Percentiles rank a stretch among this genome's conserved stretches.
Conservation (phyloP, 2,888 invertebrate species). For the Dioctria linearis region DNA sequence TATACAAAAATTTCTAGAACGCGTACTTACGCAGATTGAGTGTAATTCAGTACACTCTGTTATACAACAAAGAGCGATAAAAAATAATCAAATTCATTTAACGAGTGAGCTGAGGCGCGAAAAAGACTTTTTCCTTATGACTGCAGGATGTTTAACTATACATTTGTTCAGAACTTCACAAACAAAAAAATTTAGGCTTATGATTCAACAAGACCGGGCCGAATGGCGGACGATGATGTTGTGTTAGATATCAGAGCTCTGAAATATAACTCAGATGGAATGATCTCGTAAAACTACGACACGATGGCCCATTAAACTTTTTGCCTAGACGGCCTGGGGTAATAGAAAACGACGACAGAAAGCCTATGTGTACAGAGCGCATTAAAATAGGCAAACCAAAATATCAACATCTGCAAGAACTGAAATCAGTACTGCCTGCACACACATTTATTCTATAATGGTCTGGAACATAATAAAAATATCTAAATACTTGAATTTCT, state of each 20-base stretch:
- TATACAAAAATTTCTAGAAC: constrained; percentile 13
- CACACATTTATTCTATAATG: constrained; percentile 27
- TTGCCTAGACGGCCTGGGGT: background rate
- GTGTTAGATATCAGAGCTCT: constrained; percentile 3
- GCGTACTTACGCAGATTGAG: constrained; percentile 33
- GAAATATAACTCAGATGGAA: background rate
- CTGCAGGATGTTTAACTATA: constrained; percentile 5
- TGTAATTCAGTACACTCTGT: constrained; percentile 26
- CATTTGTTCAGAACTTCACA: constrained; percentile 15
- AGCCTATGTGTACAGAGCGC: background rate
- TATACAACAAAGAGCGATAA: constrained; percentile 17
- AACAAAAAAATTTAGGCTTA: background rate
- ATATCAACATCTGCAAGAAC: constrained; percentile 22
- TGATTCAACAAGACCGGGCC: constrained; percentile 6
- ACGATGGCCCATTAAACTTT: background rate
- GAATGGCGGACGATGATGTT: background rate
- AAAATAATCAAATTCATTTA: constrained; percentile 28
- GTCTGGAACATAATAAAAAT: background rate
- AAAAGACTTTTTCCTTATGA: constrained; percentile 9
- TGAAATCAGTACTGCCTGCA: background rate
- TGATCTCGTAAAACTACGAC: background rate
- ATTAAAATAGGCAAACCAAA: background rate
- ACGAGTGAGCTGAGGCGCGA: background rate
- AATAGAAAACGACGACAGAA: constrained; percentile 1
- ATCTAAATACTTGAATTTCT: background rate